phyloP scores from a whole-genome alignment of 2,888 invertebrate genomes.

The Apeira syringaria region DNA sequence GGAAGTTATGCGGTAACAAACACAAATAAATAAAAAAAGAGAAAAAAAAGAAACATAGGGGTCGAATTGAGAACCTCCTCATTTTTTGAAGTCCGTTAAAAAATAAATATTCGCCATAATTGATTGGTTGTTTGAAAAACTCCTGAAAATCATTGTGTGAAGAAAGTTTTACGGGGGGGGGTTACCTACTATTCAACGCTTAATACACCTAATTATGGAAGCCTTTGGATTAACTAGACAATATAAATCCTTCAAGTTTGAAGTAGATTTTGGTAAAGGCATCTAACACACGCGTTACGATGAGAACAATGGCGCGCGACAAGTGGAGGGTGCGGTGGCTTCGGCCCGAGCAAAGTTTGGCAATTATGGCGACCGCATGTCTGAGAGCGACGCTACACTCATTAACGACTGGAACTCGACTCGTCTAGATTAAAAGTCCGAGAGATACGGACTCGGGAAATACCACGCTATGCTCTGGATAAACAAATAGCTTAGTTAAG shows the following conservation, averaged over 20 bases:
- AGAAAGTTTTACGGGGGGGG: no score
- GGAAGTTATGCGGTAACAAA: no score
- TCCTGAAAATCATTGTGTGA: no score
- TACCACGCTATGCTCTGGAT: conserved; percentile 39
- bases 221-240: conserved; percentile 33
- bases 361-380: conserved; percentile 83
- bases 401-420: conserved; percentile 76
- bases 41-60: no score
- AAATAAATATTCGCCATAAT: no score
- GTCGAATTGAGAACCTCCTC: no score
- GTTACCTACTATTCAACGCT: conserved; percentile 17
- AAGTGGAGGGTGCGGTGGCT: conserved; percentile 60
- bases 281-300: conserved; percentile 68
- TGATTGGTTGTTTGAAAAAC: no score
- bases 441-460: conserved; percentile 56
- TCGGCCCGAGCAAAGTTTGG: conserved; percentile 75
- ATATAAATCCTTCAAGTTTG: conserved; percentile 42
- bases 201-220: conserved; percentile 31
- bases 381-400: conserved; percentile 79
- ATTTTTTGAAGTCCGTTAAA: no score
- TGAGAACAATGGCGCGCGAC: conserved; percentile 76
- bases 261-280: conserved; percentile 52
- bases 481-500: conserved; percentile 50
- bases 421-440: conserved; percentile 77
- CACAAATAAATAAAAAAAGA: no score